Evolutionary conservation across 1,140 invertebrate species (phyloP).

Genomic region (Drosophila arizonae): DNA sequence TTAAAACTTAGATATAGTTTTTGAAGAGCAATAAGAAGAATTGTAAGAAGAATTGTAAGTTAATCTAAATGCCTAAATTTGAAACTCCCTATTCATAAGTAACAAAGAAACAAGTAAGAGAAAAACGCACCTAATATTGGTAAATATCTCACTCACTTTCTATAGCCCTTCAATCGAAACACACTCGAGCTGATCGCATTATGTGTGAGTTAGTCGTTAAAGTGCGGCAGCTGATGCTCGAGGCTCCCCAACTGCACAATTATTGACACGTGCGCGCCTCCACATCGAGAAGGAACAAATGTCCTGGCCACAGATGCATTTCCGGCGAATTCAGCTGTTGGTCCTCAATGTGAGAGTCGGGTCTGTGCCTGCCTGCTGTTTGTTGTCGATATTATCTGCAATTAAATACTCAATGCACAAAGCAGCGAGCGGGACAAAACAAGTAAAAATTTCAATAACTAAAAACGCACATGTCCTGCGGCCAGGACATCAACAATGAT

Average conservation of each 20-base stretch:
- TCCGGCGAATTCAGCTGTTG: slow-evolving; percentile 73
- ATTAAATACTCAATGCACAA: slow-evolving; percentile 80
- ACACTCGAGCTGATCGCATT: too few relatives aligned
- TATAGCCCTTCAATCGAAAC: too few relatives aligned
- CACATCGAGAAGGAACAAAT: slow-evolving; percentile 33
- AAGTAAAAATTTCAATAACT: slow-evolving; percentile 81
- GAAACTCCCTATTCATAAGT: too few relatives aligned
- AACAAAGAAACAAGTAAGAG: too few relatives aligned
- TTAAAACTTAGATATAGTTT: too few relatives aligned
- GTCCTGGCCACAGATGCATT: slow-evolving; percentile 63
- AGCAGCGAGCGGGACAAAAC: slow-evolving; percentile 59
- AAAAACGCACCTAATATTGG: too few relatives aligned
- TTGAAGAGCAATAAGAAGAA: too few relatives aligned
- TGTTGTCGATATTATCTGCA: slow-evolving; percentile 80
- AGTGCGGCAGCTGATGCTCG: slow-evolving; percentile 58
- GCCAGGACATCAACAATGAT: slow-evolving; percentile 14
- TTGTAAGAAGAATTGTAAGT: too few relatives aligned
- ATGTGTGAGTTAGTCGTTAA: too few relatives aligned
- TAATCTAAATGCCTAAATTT: too few relatives aligned
- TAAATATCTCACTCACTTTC: too few relatives aligned
- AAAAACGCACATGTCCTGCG: slow-evolving; percentile 77
- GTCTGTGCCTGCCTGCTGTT: slow-evolving; percentile 10
- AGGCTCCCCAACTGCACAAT: slow-evolving; percentile 61
- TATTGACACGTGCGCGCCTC: slow-evolving; percentile 76
- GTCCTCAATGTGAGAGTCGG: slow-evolving; percentile 5